phyloP scores from a whole-genome alignment of 2,113 vertebrate genomes.

The Malurus alboscapulatus region DNA sequence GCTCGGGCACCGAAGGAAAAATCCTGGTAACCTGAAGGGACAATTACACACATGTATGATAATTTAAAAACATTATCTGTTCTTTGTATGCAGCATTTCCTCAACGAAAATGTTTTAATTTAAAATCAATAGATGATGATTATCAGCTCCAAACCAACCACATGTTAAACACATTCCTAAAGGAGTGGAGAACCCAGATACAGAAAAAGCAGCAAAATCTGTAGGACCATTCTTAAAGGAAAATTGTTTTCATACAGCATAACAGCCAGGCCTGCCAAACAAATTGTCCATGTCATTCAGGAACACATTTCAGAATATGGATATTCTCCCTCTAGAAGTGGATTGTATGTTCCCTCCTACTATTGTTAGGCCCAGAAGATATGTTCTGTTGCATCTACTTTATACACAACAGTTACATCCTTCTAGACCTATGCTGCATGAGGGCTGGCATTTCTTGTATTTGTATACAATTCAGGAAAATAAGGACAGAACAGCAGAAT shows the following conservation, averaged over 20 bases:
- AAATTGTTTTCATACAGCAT: not conserved
- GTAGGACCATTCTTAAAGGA: not conserved
- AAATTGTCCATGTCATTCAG: not conserved
- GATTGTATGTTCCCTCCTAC: not conserved
- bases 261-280: not conserved
- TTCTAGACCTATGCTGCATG: not conserved
- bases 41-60: not conserved
- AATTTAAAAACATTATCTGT: not conserved
- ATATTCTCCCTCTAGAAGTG: not conserved
- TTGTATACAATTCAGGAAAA: not conserved
- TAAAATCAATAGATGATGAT: not conserved
- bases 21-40: slow-evolving; percentile 75
- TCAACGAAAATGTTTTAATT: not conserved
- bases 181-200: not conserved
- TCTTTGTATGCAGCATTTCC: not conserved
- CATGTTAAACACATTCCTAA: not conserved
- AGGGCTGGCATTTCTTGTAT: not conserved
- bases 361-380: not conserved
- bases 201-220: not conserved
- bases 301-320: not conserved
- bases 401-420: not conserved
- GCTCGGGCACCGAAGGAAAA: slow-evolving; percentile 92
- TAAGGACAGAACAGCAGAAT: not conserved
- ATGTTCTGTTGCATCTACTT: not conserved
- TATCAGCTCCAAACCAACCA: not conserved